Base-by-base conservation (phyloP, 2,888 invertebrate genomes). In the Branchinecta sandiegonensis region DNA sequence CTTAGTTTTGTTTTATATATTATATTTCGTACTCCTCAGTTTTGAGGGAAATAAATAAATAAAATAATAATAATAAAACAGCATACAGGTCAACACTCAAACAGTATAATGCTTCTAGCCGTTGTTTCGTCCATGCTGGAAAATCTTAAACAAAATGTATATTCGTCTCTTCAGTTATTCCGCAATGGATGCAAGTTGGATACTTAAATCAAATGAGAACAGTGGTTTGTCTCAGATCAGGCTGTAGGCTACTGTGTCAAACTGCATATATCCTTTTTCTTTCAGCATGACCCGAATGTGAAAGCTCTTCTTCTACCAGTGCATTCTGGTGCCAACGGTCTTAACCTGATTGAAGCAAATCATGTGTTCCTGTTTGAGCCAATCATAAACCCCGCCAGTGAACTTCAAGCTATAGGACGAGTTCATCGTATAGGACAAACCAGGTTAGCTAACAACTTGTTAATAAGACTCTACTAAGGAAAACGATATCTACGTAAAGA, bases 361-460 rank as follows among this genome's bases (percentile, higher is more conserved):
- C 87, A 89, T 77, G 85, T 89, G 0, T 80, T 90, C 66, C 79
- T 90, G 37, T 83, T 86, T 0, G 89, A 90, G 74, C 89, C 89
- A 0, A 80, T 87, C 63, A 78, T 89, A 17, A 87, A 88, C 77
- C 83, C 84, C 3, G 85, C 85, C 0, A 85, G 86, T 74, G 88
- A 89, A 74, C 77, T 84, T 13, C 89, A 90, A 78, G 89, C 89
- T 1, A 83, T 90, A 69, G 88, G 89, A 0, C 79, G 90, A 70
- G 82, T 90, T 13, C 87, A 89, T 79, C 81, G 90, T 56, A 88
- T 90, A 72, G 90, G 90, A 0, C 90, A 90, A 78, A 85, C 82
- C 1, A 85, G 81, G 85, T 85, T 73, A 74, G 37, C 37, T 37
- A 37, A 37, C 37, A 37, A 37, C 37, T 37, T 6, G 37, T 37